These are phyloP conservation scores for Artibeus jamaicensis DNA, from an alignment of 2,797 vertebrate genomes.

Conservation along the genomic window DNA sequence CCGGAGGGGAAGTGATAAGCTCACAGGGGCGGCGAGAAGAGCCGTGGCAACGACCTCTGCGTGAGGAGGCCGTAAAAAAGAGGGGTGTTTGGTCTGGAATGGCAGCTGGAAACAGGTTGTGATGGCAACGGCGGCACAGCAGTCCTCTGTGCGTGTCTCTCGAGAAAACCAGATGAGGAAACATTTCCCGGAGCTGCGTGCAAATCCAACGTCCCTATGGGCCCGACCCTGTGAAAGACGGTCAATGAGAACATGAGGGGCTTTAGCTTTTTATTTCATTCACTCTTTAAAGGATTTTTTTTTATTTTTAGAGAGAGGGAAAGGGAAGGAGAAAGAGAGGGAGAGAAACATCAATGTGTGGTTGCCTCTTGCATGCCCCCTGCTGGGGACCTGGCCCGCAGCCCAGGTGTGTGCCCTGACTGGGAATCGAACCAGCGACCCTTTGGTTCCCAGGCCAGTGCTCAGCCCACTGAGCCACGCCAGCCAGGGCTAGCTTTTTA, in stretches of 20 bases:
- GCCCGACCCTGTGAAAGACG: rapidly evolving
- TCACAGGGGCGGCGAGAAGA: not conserved
- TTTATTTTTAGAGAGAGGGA: too few species aligned
- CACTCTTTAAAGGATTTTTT: too few species aligned
- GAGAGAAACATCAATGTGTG: too few species aligned
- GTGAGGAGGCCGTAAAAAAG: not conserved
- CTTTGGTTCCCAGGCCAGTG: too few species aligned
- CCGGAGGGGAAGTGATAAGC: not conserved
- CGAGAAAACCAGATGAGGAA: not conserved
- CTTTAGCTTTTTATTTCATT: not conserved
- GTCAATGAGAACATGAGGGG: not conserved
- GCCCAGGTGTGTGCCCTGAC: too few species aligned
- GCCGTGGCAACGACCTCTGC: not conserved
- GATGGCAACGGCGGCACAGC: rapidly evolving
- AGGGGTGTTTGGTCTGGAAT: not conserved
- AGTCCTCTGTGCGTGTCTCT: not conserved
- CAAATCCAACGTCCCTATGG: not conserved
- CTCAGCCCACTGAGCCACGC: too few species aligned
- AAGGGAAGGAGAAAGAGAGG: too few species aligned
- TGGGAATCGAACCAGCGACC: too few species aligned
- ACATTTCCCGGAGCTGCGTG: rapidly evolving
- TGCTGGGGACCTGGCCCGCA: too few species aligned
- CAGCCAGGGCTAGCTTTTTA: not conserved
- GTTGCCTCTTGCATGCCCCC: too few species aligned
- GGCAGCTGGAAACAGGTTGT: not conserved